Percentiles rank a stretch among this genome's conserved stretches.
Evolutionary conservation across 2,888 invertebrate genomes (phyloP).

Genomic region (Andrena trimmerana): DNA sequence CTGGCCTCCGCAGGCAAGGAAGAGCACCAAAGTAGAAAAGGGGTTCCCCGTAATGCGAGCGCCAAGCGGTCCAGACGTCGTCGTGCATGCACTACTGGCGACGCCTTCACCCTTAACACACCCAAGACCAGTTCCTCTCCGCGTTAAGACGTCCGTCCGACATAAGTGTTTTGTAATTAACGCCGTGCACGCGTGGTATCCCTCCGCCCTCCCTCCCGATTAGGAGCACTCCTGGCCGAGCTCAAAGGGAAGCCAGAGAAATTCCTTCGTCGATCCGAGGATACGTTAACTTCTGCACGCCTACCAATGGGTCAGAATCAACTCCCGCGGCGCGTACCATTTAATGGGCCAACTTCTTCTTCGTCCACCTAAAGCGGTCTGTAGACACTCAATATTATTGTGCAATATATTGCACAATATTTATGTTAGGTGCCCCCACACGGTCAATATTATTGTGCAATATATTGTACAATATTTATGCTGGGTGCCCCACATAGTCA

Average conservation of each 20-base stretch:
- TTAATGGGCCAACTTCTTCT: neutral
- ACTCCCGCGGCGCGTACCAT: neutral
- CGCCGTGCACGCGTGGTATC: constrained; percentile 48
- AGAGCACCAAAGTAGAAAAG: constrained; percentile 60
- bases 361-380: no score
- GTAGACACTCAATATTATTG: no score
- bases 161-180: constrained; percentile 74
- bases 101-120: constrained; percentile 61
- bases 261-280: constrained; percentile 13
- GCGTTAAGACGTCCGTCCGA: constrained; percentile 67
- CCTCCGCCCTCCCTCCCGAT: constrained; percentile 34
- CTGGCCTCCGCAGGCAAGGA: constrained; percentile 41
- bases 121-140: constrained; percentile 52
- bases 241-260: constrained; percentile 40
- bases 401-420: no score
- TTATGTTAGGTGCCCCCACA: no score
- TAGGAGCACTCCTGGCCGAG: constrained; percentile 45
- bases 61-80: constrained; percentile 76
- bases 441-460: no score
- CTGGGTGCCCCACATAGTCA: no score
- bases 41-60: constrained; percentile 70
- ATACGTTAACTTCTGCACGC: neutral
- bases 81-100: constrained; percentile 69
- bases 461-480: no score
- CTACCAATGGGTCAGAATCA: neutral